Conservation (phyloP, 2,113 vertebrate genomes). For the Petromus typicus region DNA sequence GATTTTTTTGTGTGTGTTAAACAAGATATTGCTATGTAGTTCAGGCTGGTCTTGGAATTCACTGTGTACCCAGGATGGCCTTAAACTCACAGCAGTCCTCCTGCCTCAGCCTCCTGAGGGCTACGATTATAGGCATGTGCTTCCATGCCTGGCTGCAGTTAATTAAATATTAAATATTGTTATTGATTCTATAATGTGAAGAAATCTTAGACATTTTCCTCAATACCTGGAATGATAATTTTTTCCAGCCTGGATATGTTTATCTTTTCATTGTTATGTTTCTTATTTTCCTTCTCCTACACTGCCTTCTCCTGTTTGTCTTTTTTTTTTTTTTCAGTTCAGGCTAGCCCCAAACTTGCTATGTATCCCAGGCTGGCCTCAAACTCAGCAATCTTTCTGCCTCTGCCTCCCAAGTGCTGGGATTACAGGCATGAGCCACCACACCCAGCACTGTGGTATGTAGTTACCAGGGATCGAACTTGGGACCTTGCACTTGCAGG, state of each 20-base stretch:
- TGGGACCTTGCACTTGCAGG: no score
- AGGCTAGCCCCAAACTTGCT: no score
- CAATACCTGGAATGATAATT: not conserved
- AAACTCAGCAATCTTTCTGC: no score
- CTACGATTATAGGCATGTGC: not conserved
- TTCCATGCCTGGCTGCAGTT: not conserved
- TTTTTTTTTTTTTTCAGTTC: no score
- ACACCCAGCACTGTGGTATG: no score
- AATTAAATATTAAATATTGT: conserved; percentile 6
- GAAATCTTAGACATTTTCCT: not conserved
- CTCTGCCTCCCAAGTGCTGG: no score
- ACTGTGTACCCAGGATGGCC: not conserved
- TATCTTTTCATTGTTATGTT: not conserved
- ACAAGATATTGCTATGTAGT: not conserved
- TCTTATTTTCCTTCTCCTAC: not conserved
- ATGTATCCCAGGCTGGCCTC: no score
- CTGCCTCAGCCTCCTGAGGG: not conserved
- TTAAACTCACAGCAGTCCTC: not conserved
- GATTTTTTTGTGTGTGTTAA: not conserved
- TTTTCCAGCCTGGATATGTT: not conserved
- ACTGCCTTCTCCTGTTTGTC: not conserved
- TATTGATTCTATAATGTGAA: not conserved
- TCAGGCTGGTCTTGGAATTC: not conserved
- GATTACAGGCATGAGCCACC: no score
- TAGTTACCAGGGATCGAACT: no score